Evolutionary conservation across 2,797 vertebrate species (phyloP).

Genomic region (Morelia viridis): DNA sequence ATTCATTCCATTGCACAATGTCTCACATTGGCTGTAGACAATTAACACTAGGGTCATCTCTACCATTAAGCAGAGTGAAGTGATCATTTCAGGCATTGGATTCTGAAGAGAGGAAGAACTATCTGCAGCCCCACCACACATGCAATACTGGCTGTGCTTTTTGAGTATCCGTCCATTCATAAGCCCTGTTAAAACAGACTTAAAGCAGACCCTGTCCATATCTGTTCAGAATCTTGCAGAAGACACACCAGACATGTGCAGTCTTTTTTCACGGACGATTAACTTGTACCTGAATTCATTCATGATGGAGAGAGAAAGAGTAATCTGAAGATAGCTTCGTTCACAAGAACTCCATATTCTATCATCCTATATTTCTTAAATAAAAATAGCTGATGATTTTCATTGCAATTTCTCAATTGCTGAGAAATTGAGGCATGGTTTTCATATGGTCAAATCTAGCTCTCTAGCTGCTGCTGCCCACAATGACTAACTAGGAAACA

Average conservation of each 20-base stretch:
- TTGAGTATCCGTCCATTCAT: not conserved
- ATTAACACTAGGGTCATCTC: not conserved
- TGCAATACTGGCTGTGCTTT: not conserved
- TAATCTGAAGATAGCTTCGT: not conserved
- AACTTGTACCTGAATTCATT: not conserved
- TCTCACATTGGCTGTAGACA: not conserved
- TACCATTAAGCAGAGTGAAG: not conserved
- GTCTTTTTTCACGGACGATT: not conserved
- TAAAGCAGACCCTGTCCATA: not conserved
- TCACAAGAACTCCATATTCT: not conserved
- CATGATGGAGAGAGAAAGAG: not conserved
- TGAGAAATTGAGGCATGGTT: not conserved
- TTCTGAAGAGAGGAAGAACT: not conserved
- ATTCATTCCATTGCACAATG: constrained; percentile 23
- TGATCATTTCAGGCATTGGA: not conserved
- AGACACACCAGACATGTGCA: no score
- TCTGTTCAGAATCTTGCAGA: not conserved
- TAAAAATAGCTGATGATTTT: not conserved
- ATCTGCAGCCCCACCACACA: not conserved
- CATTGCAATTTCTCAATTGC: not conserved
- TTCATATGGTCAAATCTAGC: not conserved
- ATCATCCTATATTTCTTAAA: not conserved
- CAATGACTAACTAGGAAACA: not conserved
- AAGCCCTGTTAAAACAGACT: not conserved
- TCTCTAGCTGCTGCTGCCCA: not conserved